Evolutionary conservation across 2,797 vertebrate genomes (phyloP).

Genomic region (Macroramphosus scolopax): DNA sequence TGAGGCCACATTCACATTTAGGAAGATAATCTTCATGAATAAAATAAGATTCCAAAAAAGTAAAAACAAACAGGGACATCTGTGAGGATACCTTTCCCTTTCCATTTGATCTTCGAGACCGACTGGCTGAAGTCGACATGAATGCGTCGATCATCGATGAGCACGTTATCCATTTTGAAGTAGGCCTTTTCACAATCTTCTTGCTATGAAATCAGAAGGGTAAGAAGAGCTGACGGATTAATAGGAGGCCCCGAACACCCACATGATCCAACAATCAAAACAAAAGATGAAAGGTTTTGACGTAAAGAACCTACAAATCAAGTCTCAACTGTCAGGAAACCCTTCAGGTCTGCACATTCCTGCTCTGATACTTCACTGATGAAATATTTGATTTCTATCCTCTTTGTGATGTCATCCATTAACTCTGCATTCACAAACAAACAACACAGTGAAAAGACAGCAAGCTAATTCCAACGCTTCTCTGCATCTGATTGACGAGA

Average conservation of each 20-base stretch:
- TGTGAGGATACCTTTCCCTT: slow-evolving; percentile 85
- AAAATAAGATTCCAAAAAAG: too few species aligned
- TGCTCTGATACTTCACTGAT: too few species aligned
- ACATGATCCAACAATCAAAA: too few species aligned
- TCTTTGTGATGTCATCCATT: not conserved
- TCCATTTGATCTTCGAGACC: slow-evolving; percentile 96
- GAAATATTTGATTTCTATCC: not conserved
- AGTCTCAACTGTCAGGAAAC: too few species aligned
- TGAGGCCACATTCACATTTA: too few species aligned
- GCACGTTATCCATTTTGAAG: slow-evolving; percentile 99
- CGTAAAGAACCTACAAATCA: too few species aligned
- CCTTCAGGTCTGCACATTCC: too few species aligned
- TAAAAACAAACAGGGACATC: too few species aligned
- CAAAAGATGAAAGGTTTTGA: too few species aligned
- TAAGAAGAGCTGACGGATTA: not conserved
- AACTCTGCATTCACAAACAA: not conserved
- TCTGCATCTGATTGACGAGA: too few species aligned
- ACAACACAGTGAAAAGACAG: not conserved
- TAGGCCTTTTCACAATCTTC: slow-evolving; percentile 98
- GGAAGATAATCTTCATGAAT: too few species aligned
- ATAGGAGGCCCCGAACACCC: too few species aligned
- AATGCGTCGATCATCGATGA: slow-evolving; percentile 95
- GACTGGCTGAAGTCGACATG: slow-evolving; percentile 99
- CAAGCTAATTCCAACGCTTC: not conserved
- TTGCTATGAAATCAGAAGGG: slow-evolving; percentile 74